Base-by-base conservation (phyloP, 2,888 invertebrate species). In the Lasioglossum lativentre region DNA sequence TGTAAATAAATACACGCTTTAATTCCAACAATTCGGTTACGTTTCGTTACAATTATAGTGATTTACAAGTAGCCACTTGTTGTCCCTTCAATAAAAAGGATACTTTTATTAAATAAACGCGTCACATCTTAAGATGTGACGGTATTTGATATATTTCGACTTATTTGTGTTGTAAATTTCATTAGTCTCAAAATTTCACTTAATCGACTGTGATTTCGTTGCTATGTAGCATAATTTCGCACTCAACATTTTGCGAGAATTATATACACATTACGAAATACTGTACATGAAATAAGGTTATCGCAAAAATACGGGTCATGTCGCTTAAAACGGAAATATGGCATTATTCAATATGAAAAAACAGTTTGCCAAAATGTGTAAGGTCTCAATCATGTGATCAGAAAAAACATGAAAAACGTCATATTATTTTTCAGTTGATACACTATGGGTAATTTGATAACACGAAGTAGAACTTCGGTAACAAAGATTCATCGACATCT, bases 161-260 rank as follows among this genome's bases (percentile, higher is more conserved):
- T n/a, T n/a, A n/a, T n/a, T n/a, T n/a, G n/a, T n/a, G n/a, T n/a
- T n/a, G n/a, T n/a, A n/a, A n/a, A 83, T 86, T 83, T 87, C 30
- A 71, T 83, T 47, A 56, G 27, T 34, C 14, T 80, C 59, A 79
- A 82, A 63, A 68, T 82, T 80, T 75, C 12, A 23, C 27, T 45
- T 71, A 59, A 79, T 70, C 56, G 34, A 30, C 6, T 74, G 23
- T 45, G 59, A 59, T 56, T 30, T 4, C 34, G 38, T 82, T 34
- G 27, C 34, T 45, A 19, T 40, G 42, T 59, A 52, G 23, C 23
- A 5, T 27, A 42, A 38, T 56, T 19, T 19, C 66, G 19, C 27
- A 5, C 38, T 82, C 45, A 45, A n/a, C 66, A 40, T 68, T 76
- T 68, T 38, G 12, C 19, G 23, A 34, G 56, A 66, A 56, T 81